Evolutionary conservation across 2,113 vertebrate genomes (phyloP).

Genomic region (Indicator maculatus): DNA sequence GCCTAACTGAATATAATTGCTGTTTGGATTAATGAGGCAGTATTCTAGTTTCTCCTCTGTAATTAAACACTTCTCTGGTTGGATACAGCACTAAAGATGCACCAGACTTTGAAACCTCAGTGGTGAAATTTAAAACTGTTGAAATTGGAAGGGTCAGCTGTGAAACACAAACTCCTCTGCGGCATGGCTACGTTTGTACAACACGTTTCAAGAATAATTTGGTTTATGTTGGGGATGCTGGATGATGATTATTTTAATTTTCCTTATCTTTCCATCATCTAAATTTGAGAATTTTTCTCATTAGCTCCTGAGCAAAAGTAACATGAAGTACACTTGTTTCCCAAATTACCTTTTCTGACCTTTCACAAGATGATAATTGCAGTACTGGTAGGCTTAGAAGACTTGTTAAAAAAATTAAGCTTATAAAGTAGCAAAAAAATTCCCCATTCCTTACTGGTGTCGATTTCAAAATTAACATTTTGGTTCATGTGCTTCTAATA

Average conservation of each 20-base stretch:
- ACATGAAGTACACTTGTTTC: slow-evolving; percentile 92
- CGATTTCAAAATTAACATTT: slow-evolving; percentile 99
- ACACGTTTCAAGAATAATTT: slow-evolving; percentile 33
- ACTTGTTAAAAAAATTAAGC: slow-evolving; percentile 82
- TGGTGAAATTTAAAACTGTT: slow-evolving; percentile 67
- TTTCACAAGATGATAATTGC: slow-evolving; percentile 95
- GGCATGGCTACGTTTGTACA: not conserved
- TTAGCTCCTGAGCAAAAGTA: slow-evolving; percentile 89
- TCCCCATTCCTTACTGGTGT: slow-evolving; percentile 83
- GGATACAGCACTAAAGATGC: slow-evolving; percentile 55
- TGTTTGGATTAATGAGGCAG: slow-evolving; percentile 72
- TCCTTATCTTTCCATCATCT: slow-evolving; percentile 56
- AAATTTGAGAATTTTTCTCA: slow-evolving; percentile 88
- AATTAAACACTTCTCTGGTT: slow-evolving; percentile 55
- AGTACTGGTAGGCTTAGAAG: slow-evolving; percentile 84
- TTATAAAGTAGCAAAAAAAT: slow-evolving; percentile 87
- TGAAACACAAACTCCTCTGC: slow-evolving; percentile 15
- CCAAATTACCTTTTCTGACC: slow-evolving; percentile 92
- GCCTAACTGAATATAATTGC: slow-evolving; percentile 50
- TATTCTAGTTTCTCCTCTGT: slow-evolving; percentile 51
- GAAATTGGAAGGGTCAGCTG: slow-evolving; percentile 51
- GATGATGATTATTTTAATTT: not conserved
- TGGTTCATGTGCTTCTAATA: slow-evolving; percentile 99
- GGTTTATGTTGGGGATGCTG: not conserved
- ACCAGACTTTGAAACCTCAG: slow-evolving; percentile 46